Percentiles rank a stretch among this genome's conserved stretches.
Conservation (phyloP, 2,113 vertebrate species). For the Sterna hirundo region DNA sequence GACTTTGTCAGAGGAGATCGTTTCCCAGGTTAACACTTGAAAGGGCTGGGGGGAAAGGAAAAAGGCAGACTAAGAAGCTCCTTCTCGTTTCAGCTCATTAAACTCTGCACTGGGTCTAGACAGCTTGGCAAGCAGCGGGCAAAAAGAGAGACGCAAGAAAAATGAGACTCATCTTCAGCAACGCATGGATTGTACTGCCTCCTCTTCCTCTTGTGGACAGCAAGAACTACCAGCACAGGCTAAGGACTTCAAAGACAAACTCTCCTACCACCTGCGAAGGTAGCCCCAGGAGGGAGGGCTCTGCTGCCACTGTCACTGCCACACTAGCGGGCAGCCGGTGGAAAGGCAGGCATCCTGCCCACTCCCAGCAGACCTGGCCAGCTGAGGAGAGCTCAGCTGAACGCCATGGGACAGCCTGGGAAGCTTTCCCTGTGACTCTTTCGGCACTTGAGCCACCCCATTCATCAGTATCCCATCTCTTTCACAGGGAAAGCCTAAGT, state of each 20-base stretch:
- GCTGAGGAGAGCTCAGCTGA: rapidly evolving
- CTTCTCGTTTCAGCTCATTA: background rate
- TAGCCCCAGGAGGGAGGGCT: background rate
- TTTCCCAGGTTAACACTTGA: background rate
- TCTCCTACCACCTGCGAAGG: background rate
- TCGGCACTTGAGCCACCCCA: background rate
- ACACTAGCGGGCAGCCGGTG: rapidly evolving
- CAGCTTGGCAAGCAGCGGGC: background rate
- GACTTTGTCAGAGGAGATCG: background rate
- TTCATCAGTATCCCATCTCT: background rate
- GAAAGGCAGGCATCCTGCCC: background rate
- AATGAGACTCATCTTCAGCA: background rate
- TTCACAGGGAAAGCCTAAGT: background rate
- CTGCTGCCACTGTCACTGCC: background rate
- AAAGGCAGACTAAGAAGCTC: background rate
- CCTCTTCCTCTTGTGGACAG: background rate
- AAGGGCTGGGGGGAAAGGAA: background rate
- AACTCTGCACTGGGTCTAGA: background rate
- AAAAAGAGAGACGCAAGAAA: background rate
- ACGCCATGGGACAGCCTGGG: background rate
- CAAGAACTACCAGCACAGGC: background rate
- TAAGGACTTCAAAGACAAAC: background rate
- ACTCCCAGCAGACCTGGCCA: background rate
- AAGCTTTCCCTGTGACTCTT: background rate
- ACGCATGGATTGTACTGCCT: background rate